Evolutionary conservation across 2,888 invertebrate genomes (phyloP), one percentile per base, ranked within the genome.

Genomic region (Orthosia incerta): DNA sequence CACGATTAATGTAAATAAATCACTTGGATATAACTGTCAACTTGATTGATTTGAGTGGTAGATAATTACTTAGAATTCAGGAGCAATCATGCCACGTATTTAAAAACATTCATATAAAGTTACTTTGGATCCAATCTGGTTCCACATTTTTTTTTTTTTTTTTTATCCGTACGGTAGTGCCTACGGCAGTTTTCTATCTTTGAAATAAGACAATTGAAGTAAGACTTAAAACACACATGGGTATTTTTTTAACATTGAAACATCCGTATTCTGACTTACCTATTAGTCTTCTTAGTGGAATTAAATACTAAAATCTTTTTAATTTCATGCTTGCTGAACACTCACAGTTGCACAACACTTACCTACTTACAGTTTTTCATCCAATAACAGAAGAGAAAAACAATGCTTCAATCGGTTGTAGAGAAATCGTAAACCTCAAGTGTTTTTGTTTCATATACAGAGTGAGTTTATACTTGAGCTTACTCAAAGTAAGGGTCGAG

Each of bases 401-500:
- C 59, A 69, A 56, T n/a, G 39, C 45, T 61, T 55, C 16, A 62
- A 26, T 13, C 11, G 12, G 1, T 46, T 74, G 63, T 20, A 53
- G 48, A 57, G 15, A 62, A 51, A 67, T 66, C 61, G 53, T 65
- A 51, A 61, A 75, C 12, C 16, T 57, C 53, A 51, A 80, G 72
- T 76, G 66, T 70, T 73, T 70, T 68, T 55, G 51, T 61, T 31
- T 51, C 13, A 62, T 66, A 50, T 45, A 84, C 31, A 80, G 68
- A 23, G 0, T 56, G 77, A 57, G 50, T 20, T 70, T 50, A 23
- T 55, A 63, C n/a, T 53, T 45, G n/a, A 61, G 16, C 23, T 61
- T 61, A 61, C 26, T 51, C 9, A 51, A 46, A 57, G n/a, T 20
- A 31, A 26, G 16, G 46, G 20, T 59, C 56, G 55, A 50, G 48